A percentile compares a stretch with the other conserved stretches of the same genome.
Evolutionary conservation across 2,888 invertebrate genomes (phyloP).

Genomic region (Dryocosmus kuriphilus): DNA sequence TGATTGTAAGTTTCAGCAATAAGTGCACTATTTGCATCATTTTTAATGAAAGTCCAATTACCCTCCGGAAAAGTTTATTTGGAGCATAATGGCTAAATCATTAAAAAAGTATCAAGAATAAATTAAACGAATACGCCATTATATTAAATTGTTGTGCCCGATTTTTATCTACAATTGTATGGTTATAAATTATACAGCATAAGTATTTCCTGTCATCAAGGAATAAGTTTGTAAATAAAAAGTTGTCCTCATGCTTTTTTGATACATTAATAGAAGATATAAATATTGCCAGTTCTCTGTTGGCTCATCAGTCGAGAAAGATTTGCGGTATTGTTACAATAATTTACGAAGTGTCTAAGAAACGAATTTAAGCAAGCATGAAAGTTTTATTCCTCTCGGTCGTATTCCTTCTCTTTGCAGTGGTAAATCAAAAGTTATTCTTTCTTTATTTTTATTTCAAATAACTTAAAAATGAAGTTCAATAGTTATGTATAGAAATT

Average conservation of each 20-base stretch:
- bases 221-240: background rate
- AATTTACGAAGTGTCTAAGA: background rate
- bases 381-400: background rate
- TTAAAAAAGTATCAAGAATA: background rate
- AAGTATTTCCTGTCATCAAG: background rate
- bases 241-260: background rate
- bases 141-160: background rate
- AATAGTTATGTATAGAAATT: background rate
- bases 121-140: background rate
- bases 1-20: too few species aligned
- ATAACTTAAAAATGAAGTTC: background rate
- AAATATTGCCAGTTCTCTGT: background rate
- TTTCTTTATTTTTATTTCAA: too few species aligned
- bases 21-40: too few species aligned
- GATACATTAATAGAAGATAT: background rate
- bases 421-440: background rate
- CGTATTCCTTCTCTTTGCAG: background rate
- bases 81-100: background rate
- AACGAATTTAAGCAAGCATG: background rate
- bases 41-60: too few species aligned
- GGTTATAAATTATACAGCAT: background rate
- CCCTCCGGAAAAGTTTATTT: background rate
- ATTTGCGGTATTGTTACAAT: background rate
- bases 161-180: background rate
- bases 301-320: background rate